Evolutionary conservation across 2,888 invertebrate species (phyloP), one percentile per base, ranked within the genome.

Genomic region (Drosophila maculinotata): DNA sequence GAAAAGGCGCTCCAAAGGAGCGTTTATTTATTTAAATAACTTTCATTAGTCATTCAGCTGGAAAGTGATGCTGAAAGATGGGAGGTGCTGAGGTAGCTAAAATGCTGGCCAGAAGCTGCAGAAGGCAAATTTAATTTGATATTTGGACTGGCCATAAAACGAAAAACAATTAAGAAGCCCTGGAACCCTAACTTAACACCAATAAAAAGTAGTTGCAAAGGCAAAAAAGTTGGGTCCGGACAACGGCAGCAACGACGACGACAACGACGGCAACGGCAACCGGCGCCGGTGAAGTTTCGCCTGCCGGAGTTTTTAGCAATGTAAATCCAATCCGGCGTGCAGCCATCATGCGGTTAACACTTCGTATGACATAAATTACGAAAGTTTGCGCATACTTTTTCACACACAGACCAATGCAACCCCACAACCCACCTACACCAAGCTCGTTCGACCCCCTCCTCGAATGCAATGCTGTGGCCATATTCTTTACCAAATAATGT

Each of bases 341-440:
- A 85, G 79, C 87, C 85, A 89, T 87, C 85, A 87, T 88, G 88
- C 85, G 89, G 88, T 88, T 88, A 85, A 83, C 87, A 85, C 85
- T 88, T 87, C 85, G 81, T 85, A 83, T 88, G 88, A 89, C 89
- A 88, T 85, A 85, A 85, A 88, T 88, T 89, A 79, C 85, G 78
- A 88, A 89, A 88, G 81, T 88, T 89, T 89, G 76, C 85, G 72
- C 76, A 85, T 85, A 83, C 87, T 87, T 88, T 79, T 86, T 72
- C 88, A 69, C 86, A 83, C 82, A 81, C 67, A 76, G 54, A 64
- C 63, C 39, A 59, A 59, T 56, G 54, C 36, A 30, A 5, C 56
- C n/a, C 15, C 9, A 31, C 35, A 26, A 38, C 41, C 35, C 35
- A 25, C 42, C n/a, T 12, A 25, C 10, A 15, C 35, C 8, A 7